A percentile compares a stretch with the other conserved stretches of the same genome.
Conservation (phyloP, 2,113 vertebrate species). For the Brienomyrus brachyistius region DNA sequence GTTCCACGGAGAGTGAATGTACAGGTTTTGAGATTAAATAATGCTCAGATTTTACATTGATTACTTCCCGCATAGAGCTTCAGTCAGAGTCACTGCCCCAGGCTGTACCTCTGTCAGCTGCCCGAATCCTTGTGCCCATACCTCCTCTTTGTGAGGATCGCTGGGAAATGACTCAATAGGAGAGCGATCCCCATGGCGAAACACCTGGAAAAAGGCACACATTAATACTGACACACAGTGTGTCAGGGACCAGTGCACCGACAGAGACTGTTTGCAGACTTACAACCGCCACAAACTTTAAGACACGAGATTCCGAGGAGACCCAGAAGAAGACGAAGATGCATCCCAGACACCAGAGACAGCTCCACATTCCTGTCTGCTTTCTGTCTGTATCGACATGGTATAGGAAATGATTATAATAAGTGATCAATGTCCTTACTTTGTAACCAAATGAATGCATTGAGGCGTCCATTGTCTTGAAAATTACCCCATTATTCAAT, state of each 20-base stretch:
- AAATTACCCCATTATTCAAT: background rate
- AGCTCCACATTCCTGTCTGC: slow-evolving; percentile 33
- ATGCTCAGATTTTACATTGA: background rate
- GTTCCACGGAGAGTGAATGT: background rate
- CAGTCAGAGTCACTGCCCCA: background rate
- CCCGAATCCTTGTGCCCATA: slow-evolving; percentile 73
- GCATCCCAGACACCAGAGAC: slow-evolving; percentile 28
- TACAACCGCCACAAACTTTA: slow-evolving; percentile 54
- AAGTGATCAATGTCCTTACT: background rate
- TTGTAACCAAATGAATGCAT: background rate
- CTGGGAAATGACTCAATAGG: slow-evolving; percentile 71
- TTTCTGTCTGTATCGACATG: background rate
- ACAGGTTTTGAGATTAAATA: background rate
- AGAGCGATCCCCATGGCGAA: slow-evolving; percentile 75
- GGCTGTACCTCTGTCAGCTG: slow-evolving; percentile 73
- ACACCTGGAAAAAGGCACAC: slow-evolving; percentile 55
- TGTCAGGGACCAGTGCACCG: background rate
- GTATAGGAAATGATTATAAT: background rate
- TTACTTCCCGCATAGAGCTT: background rate
- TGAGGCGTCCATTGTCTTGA: background rate
- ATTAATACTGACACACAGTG: background rate
- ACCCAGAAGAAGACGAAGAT: slow-evolving; percentile 34
- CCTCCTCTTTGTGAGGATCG: slow-evolving; percentile 63
- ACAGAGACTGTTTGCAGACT: slow-evolving; percentile 30
- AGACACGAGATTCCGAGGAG: slow-evolving; percentile 36